phyloP scores from a whole-genome alignment of 2,797 vertebrate genomes.

The Sandelia bainsii region DNA sequence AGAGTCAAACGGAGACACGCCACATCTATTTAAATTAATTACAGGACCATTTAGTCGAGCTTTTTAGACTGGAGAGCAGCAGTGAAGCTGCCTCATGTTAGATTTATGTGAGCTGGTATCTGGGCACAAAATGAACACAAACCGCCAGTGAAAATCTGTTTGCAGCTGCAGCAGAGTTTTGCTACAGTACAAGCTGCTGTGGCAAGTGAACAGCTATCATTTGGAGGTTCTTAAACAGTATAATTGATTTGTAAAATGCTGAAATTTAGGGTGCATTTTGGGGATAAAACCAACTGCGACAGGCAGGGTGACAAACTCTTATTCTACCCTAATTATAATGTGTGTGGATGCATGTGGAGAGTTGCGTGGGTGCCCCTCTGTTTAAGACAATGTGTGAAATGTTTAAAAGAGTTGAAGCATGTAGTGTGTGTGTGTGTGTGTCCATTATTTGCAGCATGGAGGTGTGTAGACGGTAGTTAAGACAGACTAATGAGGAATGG shows the following conservation, averaged over 20 bases:
- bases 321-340: not conserved
- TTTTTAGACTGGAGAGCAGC: constrained; percentile 14
- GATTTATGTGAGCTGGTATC: constrained; percentile 9
- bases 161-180: constrained; percentile 3
- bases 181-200: not conserved
- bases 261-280: not conserved
- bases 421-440: constrained; percentile 1
- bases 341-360: not conserved
- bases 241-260: constrained; percentile 3
- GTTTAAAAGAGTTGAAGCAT: not conserved
- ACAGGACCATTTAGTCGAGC: constrained; percentile 19
- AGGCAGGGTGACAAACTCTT: not conserved
- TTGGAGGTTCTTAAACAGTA: constrained; percentile 3
- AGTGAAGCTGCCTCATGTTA: not conserved
- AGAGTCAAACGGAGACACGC: constrained; percentile 7
- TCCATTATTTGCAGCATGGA: constrained; percentile 10
- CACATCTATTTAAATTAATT: constrained; percentile 34
- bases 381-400: not conserved
- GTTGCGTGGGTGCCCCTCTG: not conserved
- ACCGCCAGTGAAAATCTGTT: not conserved
- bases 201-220: constrained; percentile 8
- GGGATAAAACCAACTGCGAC: not conserved
- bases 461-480: constrained; percentile 60
- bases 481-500: constrained; percentile 62
- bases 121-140: constrained; percentile 21